Evolutionary conservation across 2,888 invertebrate genomes (phyloP).

Genomic region (Shargacucullia verbasci): DNA sequence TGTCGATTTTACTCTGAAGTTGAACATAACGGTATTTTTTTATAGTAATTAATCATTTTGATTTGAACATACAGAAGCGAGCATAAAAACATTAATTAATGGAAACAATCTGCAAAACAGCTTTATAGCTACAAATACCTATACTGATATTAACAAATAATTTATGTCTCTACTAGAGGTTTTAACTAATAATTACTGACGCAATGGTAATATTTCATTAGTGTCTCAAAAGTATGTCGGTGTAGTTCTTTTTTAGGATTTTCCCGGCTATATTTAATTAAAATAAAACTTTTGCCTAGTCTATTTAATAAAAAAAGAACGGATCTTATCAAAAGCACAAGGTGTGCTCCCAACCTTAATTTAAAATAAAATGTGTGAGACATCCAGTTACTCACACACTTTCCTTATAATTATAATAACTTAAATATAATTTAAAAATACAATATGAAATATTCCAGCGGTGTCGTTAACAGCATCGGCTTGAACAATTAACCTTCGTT

Average conservation of each 20-base stretch:
- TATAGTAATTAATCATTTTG: slow-evolving; percentile 32
- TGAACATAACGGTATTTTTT: slow-evolving; percentile 18
- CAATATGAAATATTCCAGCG: slow-evolving; percentile 48
- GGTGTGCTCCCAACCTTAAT: slow-evolving; percentile 21
- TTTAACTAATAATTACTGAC: not conserved
- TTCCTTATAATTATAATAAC: slow-evolving; percentile 44
- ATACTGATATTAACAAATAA: not conserved
- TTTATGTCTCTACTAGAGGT: not conserved
- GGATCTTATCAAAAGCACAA: slow-evolving; percentile 35
- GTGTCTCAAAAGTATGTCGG: slow-evolving; percentile 1
- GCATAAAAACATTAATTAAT: slow-evolving; percentile 1
- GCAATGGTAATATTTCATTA: not conserved
- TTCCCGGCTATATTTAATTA: not conserved
- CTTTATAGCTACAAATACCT: not conserved
- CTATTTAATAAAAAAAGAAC: too few relatives aligned
- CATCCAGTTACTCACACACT: slow-evolving; percentile 29
- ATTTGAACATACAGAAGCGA: slow-evolving; percentile 29
- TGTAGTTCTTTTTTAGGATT: too few relatives aligned
- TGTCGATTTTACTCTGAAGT: slow-evolving; percentile 14
- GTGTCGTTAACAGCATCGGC: slow-evolving; percentile 65
- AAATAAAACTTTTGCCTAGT: too few relatives aligned
- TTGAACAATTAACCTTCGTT: slow-evolving; percentile 80
- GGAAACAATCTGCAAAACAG: slow-evolving; percentile 6
- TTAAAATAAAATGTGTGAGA: slow-evolving; percentile 26
- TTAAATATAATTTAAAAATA: slow-evolving; percentile 56